Conservation (phyloP, 1,140 invertebrate genomes). For the Trichoplusia ni region DNA sequence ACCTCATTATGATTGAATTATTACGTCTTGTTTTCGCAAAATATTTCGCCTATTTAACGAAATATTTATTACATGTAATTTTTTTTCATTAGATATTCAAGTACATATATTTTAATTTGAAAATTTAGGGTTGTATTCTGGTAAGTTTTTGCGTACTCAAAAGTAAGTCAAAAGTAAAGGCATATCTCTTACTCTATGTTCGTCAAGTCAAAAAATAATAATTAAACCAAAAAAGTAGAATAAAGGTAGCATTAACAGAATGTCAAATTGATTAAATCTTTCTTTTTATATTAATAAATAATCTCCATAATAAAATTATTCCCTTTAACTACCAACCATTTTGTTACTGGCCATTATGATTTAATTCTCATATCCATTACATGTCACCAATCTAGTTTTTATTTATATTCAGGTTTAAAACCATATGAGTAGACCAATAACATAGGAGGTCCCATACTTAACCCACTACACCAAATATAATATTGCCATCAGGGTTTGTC, state of each 20-base stretch:
- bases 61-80: no score
- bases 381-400: conserved; percentile 12
- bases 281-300: conserved; percentile 2
- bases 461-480: conserved; percentile 72
- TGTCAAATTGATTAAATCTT: conserved; percentile 40
- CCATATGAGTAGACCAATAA: conserved; percentile 38
- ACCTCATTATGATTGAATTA: no score
- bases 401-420: conserved; percentile 13
- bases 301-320: conserved; percentile 30
- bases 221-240: conserved; percentile 10
- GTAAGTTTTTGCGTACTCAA: no score
- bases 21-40: no score
- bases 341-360: conserved; percentile 39
- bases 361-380: conserved; percentile 17
- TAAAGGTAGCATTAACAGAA: conserved; percentile 43
- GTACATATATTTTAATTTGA: no score
- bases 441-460: conserved; percentile 56
- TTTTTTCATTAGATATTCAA: no score
- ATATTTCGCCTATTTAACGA: no score
- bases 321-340: conserved; percentile 37
- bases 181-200: no score
- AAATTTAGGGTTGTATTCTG: no score
- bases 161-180: no score
- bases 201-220: background rate
- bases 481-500: conserved; percentile 54